These are phyloP conservation scores for Carduelis carduelis DNA, from an alignment of 2,797 vertebrate species.

Conservation along the genomic window DNA sequence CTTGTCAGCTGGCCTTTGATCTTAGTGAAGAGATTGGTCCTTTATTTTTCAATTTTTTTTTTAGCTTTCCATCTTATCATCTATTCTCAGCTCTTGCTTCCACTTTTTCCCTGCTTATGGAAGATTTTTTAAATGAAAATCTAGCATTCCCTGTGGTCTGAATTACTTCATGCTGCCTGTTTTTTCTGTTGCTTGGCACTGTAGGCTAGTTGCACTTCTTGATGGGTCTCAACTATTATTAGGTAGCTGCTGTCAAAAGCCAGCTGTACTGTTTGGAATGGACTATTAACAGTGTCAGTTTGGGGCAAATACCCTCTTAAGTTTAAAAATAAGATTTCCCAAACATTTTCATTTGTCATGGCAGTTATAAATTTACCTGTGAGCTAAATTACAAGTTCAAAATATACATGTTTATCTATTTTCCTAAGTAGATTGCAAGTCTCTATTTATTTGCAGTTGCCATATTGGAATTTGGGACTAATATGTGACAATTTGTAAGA, in stretches of 20 bases:
- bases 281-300: not conserved
- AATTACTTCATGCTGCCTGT: not conserved
- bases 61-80: not conserved
- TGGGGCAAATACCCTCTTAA: not conserved
- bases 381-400: not conserved
- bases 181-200: not conserved
- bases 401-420: not conserved
- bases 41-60: not conserved
- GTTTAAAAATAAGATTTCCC: not conserved
- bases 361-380: not conserved
- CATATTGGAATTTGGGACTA: not conserved
- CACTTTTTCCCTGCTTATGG: not conserved
- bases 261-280: not conserved
- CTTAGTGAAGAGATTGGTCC: not conserved
- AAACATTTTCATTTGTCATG: not conserved
- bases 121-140: not conserved
- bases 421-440: not conserved
- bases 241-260: not conserved
- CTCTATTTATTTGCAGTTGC: not conserved
- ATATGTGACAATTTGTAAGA: not conserved
- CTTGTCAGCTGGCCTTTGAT: not conserved
- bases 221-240: not conserved
- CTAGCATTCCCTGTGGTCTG: not conserved
- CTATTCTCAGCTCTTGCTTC: not conserved
- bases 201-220: not conserved